phyloP scores from a whole-genome alignment of 1,140 invertebrate genomes.

The Ostrea denselamellosa region DNA sequence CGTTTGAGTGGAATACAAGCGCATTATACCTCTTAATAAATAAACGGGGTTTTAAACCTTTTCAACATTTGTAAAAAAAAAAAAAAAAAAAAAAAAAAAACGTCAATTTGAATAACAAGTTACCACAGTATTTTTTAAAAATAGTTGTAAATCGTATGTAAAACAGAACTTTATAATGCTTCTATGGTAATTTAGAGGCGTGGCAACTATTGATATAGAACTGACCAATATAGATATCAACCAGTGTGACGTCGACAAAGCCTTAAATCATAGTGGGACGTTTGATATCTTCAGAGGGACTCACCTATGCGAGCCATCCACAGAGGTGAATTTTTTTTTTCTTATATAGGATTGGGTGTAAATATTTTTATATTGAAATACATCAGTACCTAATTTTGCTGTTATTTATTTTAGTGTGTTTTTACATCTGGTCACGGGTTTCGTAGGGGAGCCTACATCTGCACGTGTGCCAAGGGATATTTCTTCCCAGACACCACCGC shows the following conservation, averaged over 20 bases:
- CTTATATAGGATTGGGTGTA: background rate
- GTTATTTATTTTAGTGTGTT: constrained; percentile 78
- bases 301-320: constrained; percentile 89
- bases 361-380: background rate
- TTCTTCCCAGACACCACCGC: constrained; percentile 82
- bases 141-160: background rate
- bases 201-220: constrained; percentile 91
- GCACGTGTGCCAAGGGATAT: constrained; percentile 86
- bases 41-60: too few species aligned
- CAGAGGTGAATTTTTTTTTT: constrained; percentile 82
- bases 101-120: too few species aligned
- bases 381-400: too few species aligned
- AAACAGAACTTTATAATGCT: background rate
- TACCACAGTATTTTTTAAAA: too few species aligned
- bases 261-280: constrained; percentile 24
- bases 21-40: too few species aligned
- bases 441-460: constrained; percentile 88
- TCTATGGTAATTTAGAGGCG: constrained; percentile 80
- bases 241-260: constrained; percentile 85
- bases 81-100: too few species aligned
- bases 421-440: constrained; percentile 83
- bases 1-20: too few species aligned
- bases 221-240: constrained; percentile 90
- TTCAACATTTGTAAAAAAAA: too few species aligned
- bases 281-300: constrained; percentile 86